phyloP scores from a whole-genome alignment of 2,113 vertebrate genomes.

The Hipposideros armiger region DNA sequence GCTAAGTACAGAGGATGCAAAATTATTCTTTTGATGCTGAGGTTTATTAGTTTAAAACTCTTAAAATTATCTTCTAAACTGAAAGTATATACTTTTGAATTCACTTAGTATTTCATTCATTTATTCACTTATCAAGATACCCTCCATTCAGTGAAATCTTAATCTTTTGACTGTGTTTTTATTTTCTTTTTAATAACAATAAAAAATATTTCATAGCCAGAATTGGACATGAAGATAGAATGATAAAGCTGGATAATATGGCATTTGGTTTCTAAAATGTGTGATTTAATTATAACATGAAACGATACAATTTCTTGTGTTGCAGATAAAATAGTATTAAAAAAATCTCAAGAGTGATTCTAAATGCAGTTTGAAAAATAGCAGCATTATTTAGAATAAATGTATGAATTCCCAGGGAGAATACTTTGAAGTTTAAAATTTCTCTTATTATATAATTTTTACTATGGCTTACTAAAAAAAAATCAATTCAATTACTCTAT shows the following conservation, averaged over 20 bases:
- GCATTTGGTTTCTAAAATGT: background rate
- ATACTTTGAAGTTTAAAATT: constrained; percentile 43
- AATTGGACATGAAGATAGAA: background rate
- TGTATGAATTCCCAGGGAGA: background rate
- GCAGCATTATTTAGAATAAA: constrained; percentile 60
- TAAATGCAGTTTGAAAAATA: constrained; percentile 63
- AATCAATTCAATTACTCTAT: background rate
- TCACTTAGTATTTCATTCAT: constrained; percentile 12
- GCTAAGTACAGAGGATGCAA: background rate
- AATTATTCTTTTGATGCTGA: constrained; percentile 2
- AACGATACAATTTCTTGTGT: constrained; percentile 23
- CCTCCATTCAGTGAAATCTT: constrained; percentile 40
- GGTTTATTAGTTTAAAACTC: constrained; percentile 37
- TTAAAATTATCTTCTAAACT: constrained; percentile 19
- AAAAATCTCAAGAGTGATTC: constrained; percentile 44
- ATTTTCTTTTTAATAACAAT: background rate
- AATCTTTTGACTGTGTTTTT: constrained; percentile 42
- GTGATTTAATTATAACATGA: constrained; percentile 48
- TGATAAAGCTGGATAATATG: background rate
- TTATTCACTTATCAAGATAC: constrained; percentile 58
- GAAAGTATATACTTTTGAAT: background rate
- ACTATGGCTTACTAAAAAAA: background rate
- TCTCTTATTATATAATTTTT: constrained; percentile 33
- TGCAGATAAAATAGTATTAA: background rate
- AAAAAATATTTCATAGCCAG: constrained; percentile 36